Percentiles rank a stretch among this genome's conserved stretches.
These are phyloP conservation scores for Drosophila tropicalis DNA, from an alignment of 1,140 invertebrate species.

Conservation along the genomic window DNA sequence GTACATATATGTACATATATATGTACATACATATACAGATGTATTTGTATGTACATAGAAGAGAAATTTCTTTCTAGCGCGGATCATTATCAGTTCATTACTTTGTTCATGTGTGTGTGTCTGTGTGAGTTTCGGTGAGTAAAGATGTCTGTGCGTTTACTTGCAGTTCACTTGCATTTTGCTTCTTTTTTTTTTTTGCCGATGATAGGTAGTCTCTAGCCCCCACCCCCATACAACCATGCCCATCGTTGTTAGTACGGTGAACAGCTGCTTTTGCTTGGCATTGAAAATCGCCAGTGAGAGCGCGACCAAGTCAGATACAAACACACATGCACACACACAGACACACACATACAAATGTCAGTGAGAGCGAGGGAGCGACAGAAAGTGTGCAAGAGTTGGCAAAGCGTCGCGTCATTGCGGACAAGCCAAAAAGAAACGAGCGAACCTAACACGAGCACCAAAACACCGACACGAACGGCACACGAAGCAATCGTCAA, in stretches of 20 bases:
- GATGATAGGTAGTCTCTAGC: background rate
- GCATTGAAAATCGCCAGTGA: slow-evolving; percentile 63
- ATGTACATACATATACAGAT: background rate
- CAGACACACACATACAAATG: background rate
- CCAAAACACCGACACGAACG: slow-evolving; percentile 12
- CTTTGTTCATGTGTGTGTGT: background rate
- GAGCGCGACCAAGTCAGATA: slow-evolving; percentile 2
- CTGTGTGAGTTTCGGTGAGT: background rate
- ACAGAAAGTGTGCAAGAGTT: slow-evolving; percentile 1
- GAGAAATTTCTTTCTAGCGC: background rate
- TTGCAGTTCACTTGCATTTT: background rate
- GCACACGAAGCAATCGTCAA: slow-evolving; percentile 9
- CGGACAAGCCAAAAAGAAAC: slow-evolving; percentile 32
- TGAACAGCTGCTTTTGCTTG: slow-evolving; percentile 75
- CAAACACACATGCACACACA: no score
- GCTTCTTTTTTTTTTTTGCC: background rate
- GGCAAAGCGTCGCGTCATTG: slow-evolving; percentile 32
- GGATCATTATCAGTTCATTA: background rate
- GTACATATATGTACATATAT: background rate
- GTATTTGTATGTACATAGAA: background rate
- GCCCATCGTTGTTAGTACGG: slow-evolving; percentile 17
- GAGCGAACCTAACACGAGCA: slow-evolving; percentile 11
- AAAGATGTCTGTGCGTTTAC: background rate
- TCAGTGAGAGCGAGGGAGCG: background rate
- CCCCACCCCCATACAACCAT: background rate